Evolutionary conservation across 1,140 invertebrate genomes (phyloP), one percentile per base, ranked within the genome.

Genomic region (Mercenaria mercenaria): DNA sequence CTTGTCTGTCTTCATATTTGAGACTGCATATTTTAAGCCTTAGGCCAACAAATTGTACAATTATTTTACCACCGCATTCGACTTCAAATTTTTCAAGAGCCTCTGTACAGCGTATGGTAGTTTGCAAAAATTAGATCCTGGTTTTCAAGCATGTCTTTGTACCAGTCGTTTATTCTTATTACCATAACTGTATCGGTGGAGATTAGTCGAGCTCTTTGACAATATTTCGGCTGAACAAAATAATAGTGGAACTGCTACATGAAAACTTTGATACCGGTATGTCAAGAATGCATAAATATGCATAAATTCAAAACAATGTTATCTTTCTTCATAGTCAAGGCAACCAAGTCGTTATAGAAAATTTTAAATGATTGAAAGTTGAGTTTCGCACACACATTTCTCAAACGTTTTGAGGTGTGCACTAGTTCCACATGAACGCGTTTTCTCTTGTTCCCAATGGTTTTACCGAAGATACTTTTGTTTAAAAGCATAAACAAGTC

Each of bases 381-480:
- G 43, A 95, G 93, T 90, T 95, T 93, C n/a, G 94, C 88, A n/a
- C 93, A 91, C 47, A 96, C 80, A 94, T 95, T 90, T 32, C 85
- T 87, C 15, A 64, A 4, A 41, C 80, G 72, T 47, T 84, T 52
- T 50, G 88, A 56, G 39, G 59, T 85, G 32, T 84, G 59, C 10
- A 88, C 64, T 8, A 89, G 37, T 80, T 79, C 76, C 95, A 95
- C 52, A 93, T 77, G 56, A 18, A 83, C 34, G 32, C 88, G 52
- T 29, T 91, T 91, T 59, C 79, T 83, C 23, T 95, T 90, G 90
- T 96, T 96, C 90, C 96, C 95, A 91, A 96, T 95, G 4, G 94
- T 96, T 93, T 96, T 96, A 6, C 96, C 96, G 92, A 96, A 96
- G 95, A 91, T 20, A 90, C 56, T 56, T 89, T 96, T 96, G 84